phyloP scores from a whole-genome alignment of 2,113 vertebrate species.

The Albula goreensis region DNA sequence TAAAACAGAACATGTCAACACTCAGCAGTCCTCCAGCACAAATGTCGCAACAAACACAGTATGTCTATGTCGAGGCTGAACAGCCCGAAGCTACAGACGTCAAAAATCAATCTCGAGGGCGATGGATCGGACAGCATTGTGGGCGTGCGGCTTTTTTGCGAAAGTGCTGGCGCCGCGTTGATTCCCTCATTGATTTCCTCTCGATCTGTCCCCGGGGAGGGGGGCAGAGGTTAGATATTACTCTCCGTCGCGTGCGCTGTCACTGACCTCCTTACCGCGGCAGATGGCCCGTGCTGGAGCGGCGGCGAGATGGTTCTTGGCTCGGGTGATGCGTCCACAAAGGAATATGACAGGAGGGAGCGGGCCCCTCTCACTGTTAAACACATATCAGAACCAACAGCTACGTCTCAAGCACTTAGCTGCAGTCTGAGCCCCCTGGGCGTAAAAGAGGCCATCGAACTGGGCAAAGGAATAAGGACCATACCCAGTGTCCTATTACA shows the following conservation, averaged over 20 bases:
- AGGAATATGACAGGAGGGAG: slow-evolving; percentile 22
- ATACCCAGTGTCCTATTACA: no score
- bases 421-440: background rate
- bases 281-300: slow-evolving; percentile 9
- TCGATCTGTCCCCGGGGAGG: background rate
- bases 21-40: slow-evolving; percentile 9
- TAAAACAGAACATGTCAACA: no score
- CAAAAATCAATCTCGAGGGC: background rate
- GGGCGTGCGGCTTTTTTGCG: slow-evolving; percentile 5
- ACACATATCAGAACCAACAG: background rate
- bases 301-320: slow-evolving; percentile 31
- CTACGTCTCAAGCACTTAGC: background rate
- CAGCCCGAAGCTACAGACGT: slow-evolving; percentile 27
- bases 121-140: background rate
- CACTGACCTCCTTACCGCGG: slow-evolving; percentile 27
- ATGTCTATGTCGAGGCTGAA: slow-evolving; percentile 33
- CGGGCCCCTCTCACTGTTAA: background rate
- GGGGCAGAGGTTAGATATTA: background rate
- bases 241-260: background rate
- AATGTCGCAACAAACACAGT: slow-evolving; percentile 32
- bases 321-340: slow-evolving; percentile 36
- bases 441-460: no score
- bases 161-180: background rate
- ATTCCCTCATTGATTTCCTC: slow-evolving; percentile 11
- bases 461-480: no score